A percentile compares a stretch with the other conserved stretches of the same genome.
Evolutionary conservation across 2,113 vertebrate genomes (phyloP).

Genomic region (Sigmodon hispidus): DNA sequence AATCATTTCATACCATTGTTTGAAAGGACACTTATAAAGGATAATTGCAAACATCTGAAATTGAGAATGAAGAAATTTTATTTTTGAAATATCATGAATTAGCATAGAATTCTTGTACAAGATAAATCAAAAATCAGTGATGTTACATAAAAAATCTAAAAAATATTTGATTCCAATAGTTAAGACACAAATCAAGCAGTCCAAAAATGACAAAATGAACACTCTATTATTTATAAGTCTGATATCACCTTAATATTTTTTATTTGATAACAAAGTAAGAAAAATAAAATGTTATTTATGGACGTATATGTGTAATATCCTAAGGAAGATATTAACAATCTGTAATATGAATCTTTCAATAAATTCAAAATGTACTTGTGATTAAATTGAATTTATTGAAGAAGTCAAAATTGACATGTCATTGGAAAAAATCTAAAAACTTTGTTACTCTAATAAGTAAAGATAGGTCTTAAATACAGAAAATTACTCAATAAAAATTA

Average conservation of each 20-base stretch:
- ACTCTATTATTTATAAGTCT: neutral
- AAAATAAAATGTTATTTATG: neutral
- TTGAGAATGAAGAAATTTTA: neutral
- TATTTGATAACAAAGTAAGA: neutral
- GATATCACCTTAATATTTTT: neutral
- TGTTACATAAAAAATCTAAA: neutral
- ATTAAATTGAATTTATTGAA: neutral
- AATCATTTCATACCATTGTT: neutral
- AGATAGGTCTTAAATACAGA: neutral
- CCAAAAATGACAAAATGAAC: neutral
- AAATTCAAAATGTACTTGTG: neutral
- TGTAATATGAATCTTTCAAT: neutral
- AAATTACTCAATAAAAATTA: neutral
- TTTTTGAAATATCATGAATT: neutral
- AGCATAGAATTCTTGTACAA: neutral
- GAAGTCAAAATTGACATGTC: neutral
- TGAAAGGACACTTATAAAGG: neutral
- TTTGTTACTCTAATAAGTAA: neutral
- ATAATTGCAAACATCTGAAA: neutral
- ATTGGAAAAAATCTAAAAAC: constrained; percentile 29
- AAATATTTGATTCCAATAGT: neutral
- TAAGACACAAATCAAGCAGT: neutral
- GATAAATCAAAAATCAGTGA: neutral
- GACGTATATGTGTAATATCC: neutral
- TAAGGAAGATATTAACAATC: neutral